Percentiles rank a stretch among this genome's conserved stretches.
Conservation (phyloP, 2,797 vertebrate species). For the Hylomyscus alleni region DNA sequence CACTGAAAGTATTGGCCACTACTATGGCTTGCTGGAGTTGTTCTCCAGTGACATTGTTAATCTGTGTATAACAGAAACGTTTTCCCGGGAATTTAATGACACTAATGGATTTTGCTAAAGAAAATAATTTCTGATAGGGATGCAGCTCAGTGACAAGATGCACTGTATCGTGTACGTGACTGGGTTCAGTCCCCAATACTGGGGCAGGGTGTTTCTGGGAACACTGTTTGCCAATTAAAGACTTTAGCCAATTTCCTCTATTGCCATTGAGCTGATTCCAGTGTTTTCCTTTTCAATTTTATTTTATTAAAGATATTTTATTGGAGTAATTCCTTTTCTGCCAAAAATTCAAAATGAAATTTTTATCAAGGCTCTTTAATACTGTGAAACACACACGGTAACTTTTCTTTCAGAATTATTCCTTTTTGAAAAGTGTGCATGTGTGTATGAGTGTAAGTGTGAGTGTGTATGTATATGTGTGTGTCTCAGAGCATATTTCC, state of each 20-base stretch:
- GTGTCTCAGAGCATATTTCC: not conserved
- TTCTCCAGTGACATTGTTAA: not conserved
- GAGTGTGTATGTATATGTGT: too few relatives aligned
- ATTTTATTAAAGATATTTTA: constrained; percentile 60
- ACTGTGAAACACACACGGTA: not conserved
- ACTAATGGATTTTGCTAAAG: constrained; percentile 1
- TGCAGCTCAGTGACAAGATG: not conserved
- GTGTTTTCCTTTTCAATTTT: constrained; percentile 36
- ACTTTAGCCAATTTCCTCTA: constrained; percentile 26
- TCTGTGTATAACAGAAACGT: constrained; percentile 27
- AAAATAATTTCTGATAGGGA: constrained; percentile 17
- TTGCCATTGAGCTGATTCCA: constrained; percentile 8
- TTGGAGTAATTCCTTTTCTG: constrained; percentile 54
- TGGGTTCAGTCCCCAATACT: too few relatives aligned
- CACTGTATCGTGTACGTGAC: not conserved
- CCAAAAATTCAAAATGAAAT: constrained; percentile 20
- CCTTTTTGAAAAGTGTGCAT: not conserved
- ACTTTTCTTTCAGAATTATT: constrained; percentile 33
- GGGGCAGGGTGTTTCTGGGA: not conserved
- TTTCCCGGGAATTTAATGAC: not conserved
- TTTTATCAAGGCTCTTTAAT: constrained; percentile 23
- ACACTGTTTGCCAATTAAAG: constrained; percentile 15
- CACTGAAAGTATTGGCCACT: not conserved
- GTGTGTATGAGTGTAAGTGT: too few relatives aligned
- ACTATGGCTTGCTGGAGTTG: not conserved